Conservation (phyloP, 64 coral and sea anemone species). For the Exaiptasia diaphana region DNA sequence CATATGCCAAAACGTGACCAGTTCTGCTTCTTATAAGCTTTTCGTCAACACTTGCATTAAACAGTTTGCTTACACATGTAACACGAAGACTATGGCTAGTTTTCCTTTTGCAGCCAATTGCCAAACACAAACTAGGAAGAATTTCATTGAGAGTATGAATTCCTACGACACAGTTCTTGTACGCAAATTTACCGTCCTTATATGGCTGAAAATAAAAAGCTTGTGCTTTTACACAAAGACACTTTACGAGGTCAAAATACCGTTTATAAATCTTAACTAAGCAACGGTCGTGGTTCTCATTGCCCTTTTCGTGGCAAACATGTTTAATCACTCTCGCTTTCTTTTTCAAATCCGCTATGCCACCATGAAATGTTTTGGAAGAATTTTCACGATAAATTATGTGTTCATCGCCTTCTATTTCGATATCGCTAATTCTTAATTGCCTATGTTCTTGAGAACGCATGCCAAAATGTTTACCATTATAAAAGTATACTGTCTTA, state of each 20-base stretch:
- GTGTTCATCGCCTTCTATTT: slow-evolving; percentile 4
- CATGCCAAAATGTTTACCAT: slow-evolving; percentile 38
- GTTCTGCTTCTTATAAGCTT: neutral
- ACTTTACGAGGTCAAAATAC: slow-evolving; percentile 34
- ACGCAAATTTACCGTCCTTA: slow-evolving; percentile 22
- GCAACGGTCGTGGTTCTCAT: slow-evolving; percentile 32
- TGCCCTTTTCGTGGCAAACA: slow-evolving; percentile 29
- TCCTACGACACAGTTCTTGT: slow-evolving; percentile 39
- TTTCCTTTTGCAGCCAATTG: slow-evolving; percentile 9
- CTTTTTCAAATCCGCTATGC: slow-evolving; percentile 33
- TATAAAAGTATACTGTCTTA: slow-evolving; percentile 43
- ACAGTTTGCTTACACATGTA: slow-evolving; percentile 2
- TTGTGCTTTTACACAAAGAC: neutral
- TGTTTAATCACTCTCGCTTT: slow-evolving; percentile 13
- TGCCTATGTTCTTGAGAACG: slow-evolving; percentile 24
- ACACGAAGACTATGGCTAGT: neutral
- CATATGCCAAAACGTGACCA: slow-evolving; percentile 9
- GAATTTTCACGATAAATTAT: slow-evolving; percentile 37
- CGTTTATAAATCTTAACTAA: slow-evolving; percentile 41
- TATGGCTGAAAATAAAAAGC: slow-evolving; percentile 29
- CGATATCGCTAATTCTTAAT: slow-evolving; percentile 12
- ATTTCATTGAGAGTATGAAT: slow-evolving; percentile 48
- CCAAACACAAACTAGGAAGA: slow-evolving; percentile 31
- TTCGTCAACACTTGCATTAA: slow-evolving; percentile 22
- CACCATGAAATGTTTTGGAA: slow-evolving; percentile 51